A percentile compares a stretch with the other conserved stretches of the same genome.
phyloP scores from a whole-genome alignment of 2,888 invertebrate genomes.

The Deroplatys truncata region DNA sequence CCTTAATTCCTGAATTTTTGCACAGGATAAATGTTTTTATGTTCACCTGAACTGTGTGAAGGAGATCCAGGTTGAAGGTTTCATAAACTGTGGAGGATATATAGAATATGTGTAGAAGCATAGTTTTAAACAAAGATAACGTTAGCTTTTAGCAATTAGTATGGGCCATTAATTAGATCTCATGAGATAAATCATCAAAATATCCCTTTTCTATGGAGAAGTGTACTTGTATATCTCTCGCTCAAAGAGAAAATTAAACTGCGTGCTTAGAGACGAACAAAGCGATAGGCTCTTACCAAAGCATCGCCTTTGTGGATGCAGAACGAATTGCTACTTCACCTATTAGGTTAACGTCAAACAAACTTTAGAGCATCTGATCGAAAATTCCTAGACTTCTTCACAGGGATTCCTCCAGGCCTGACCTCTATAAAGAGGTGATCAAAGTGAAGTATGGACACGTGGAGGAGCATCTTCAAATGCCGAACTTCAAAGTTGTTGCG shows the following conservation, averaged over 20 bases:
- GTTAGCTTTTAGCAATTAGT: too few species aligned
- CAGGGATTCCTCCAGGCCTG: not conserved
- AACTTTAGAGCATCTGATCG: not conserved
- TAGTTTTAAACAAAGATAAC: too few species aligned
- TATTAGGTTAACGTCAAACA: not conserved
- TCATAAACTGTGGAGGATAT: too few species aligned
- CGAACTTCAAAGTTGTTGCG: not conserved
- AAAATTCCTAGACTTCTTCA: not conserved
- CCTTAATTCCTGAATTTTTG: too few species aligned
- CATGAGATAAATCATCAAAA: not conserved
- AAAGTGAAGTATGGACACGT: not conserved
- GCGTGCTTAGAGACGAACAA: not conserved
- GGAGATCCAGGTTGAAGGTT: too few species aligned
- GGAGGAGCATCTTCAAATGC: not conserved
- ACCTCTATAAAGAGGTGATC: not conserved
- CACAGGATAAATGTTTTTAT: too few species aligned
- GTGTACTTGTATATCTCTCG: not conserved
- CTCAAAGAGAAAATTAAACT: not conserved
- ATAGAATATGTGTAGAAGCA: too few species aligned
- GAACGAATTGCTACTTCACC: not conserved
- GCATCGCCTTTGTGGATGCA: not conserved
- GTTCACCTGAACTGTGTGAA: too few species aligned
- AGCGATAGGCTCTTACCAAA: not conserved
- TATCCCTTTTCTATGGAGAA: not conserved
- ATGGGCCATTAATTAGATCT: too few species aligned